Evolutionary conservation across 2,113 vertebrate species (phyloP).

Genomic region (Epinephelus fuscoguttatus): DNA sequence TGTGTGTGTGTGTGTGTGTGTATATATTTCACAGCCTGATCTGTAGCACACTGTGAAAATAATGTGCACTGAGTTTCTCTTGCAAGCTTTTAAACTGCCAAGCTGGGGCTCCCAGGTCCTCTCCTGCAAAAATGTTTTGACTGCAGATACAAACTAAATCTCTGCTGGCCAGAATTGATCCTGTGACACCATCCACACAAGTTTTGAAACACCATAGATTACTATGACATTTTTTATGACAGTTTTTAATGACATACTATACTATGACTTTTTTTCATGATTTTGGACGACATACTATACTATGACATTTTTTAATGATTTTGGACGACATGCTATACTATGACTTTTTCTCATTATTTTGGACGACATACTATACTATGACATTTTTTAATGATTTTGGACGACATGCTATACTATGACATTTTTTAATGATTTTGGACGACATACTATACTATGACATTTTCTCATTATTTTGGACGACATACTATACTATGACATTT

Average conservation of each 20-base stretch:
- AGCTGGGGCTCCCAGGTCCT: background rate
- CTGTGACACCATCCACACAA: background rate
- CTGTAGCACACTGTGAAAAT: slow-evolving; percentile 3
- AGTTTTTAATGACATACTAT: background rate
- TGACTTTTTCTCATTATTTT: no score
- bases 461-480: no score
- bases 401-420: no score
- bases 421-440: no score
- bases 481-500: no score
- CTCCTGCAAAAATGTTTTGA: background rate
- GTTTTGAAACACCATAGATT: no score
- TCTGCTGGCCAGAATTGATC: background rate
- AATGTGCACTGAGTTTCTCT: slow-evolving; percentile 27
- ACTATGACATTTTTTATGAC: no score
- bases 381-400: no score
- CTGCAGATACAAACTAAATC: background rate
- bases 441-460: no score
- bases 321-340: no score
- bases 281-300: background rate
- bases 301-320: background rate
- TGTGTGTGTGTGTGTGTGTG: no score
- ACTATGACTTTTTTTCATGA: background rate
- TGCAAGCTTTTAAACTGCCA: background rate
- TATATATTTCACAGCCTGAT: background rate
- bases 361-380: no score